A percentile compares a stretch with the other conserved stretches of the same genome.
These are phyloP conservation scores for Planococcus citri DNA, from an alignment of 1,140 invertebrate genomes.

Conservation along the genomic window DNA sequence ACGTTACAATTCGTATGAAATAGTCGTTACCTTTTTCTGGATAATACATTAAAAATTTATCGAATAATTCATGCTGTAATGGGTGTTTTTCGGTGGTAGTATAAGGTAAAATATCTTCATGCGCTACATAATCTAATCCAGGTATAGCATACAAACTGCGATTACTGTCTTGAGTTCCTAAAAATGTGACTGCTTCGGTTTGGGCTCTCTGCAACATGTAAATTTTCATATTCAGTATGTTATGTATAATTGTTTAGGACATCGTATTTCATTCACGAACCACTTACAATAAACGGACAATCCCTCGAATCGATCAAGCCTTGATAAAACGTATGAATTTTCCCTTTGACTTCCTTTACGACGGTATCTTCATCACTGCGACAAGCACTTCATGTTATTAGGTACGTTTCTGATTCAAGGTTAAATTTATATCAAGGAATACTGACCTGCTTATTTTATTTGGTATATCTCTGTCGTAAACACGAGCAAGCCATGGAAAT, in stretches of 20 bases:
- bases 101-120: slow-evolving; percentile 87
- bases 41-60: slow-evolving; percentile 80
- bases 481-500: slow-evolving; percentile 87
- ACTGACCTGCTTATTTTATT: slow-evolving; percentile 31
- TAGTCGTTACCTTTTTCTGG: slow-evolving; percentile 66
- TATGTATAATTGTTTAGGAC: neutral
- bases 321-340: slow-evolving; percentile 91
- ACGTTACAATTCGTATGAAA: no score
- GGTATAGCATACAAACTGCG: slow-evolving; percentile 87
- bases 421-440: neutral
- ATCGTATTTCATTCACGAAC: neutral
- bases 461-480: slow-evolving; percentile 81
- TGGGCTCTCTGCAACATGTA: slow-evolving; percentile 61
- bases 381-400: neutral
- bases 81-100: slow-evolving; percentile 66
- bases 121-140: slow-evolving; percentile 90
- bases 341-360: slow-evolving; percentile 77
- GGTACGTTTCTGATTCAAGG: neutral
- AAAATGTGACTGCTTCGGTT: slow-evolving; percentile 93
- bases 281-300: slow-evolving; percentile 85
- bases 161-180: slow-evolving; percentile 89
- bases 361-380: slow-evolving; percentile 35
- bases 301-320: slow-evolving; percentile 91
- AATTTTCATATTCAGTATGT: neutral
- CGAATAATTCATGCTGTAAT: slow-evolving; percentile 86